Conservation (phyloP, 2,888 invertebrate genomes). For the Liopterus haemorrhoidalis region DNA sequence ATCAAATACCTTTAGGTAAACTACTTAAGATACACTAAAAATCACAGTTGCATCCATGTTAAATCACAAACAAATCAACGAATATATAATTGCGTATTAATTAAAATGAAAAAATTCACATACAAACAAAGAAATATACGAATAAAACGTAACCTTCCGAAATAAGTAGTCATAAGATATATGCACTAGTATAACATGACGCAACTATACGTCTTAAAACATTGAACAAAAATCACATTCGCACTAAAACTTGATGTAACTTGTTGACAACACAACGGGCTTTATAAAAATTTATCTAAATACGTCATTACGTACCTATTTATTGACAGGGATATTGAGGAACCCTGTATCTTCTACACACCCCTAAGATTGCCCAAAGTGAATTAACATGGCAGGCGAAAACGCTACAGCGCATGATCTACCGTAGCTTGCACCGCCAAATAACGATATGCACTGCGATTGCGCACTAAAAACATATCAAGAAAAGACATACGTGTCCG, state of each 20-base stretch:
- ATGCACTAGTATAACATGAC: conserved; percentile 20
- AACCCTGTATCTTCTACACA: conserved; percentile 44
- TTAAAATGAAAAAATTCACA: too few species aligned
- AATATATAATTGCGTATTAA: too few species aligned
- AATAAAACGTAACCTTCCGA: conserved; percentile 23
- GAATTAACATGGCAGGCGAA: too few species aligned
- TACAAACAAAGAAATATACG: conserved; percentile 19
- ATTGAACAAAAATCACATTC: conserved; percentile 30
- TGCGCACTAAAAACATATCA: too few species aligned
- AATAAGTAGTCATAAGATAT: conserved; percentile 20
- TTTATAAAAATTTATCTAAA: conserved; percentile 20
- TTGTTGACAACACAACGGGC: conserved; percentile 12
- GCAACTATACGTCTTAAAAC: conserved; percentile 15
- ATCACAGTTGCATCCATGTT: background rate
- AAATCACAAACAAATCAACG: background rate
- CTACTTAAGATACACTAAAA: background rate
- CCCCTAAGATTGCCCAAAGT: too few species aligned
- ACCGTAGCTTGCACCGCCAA: too few species aligned
- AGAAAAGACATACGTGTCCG: too few species aligned
- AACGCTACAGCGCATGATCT: too few species aligned
- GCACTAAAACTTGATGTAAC: conserved; percentile 15
- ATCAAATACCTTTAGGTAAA: background rate
- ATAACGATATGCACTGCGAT: too few species aligned
- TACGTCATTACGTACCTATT: conserved; percentile 34
- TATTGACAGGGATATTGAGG: conserved; percentile 41